Percentiles rank a stretch among this genome's conserved stretches.
phyloP scores from a whole-genome alignment of 2,797 vertebrate species.

The Galago senegalensis region DNA sequence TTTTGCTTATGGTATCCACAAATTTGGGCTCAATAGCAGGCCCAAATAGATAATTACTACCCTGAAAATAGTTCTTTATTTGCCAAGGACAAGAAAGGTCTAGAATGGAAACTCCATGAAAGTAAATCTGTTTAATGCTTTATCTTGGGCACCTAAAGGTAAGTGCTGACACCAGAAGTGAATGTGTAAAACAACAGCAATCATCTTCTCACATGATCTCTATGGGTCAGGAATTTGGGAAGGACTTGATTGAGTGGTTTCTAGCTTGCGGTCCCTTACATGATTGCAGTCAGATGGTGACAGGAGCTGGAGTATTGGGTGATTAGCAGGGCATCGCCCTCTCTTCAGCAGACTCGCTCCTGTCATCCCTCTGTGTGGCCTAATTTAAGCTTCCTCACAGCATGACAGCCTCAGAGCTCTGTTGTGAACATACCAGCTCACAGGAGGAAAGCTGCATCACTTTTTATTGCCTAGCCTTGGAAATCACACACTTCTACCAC shows the following conservation, averaged over 20 bases:
- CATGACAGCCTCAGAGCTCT: not conserved
- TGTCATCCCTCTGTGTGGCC: not conserved
- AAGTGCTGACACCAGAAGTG: not conserved
- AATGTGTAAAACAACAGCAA: not conserved
- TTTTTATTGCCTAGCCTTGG: not conserved
- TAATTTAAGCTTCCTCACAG: not conserved
- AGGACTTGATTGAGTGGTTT: not conserved
- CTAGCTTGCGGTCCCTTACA: not conserved
- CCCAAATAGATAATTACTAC: conserved; percentile 18
- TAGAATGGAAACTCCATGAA: conserved; percentile 33
- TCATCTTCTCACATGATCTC: conserved; percentile 29
- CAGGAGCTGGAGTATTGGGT: not conserved
- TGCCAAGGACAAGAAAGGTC: conserved; percentile 42
- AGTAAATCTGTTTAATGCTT: not conserved
- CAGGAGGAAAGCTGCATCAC: not conserved
- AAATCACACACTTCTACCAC: conserved; percentile 12
- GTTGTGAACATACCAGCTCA: not conserved
- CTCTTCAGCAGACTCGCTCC: not conserved
- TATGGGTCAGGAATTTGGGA: conserved; percentile 14
- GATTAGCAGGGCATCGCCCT: not conserved
- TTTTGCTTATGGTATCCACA: conserved; percentile 49
- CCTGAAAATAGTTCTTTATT: conserved; percentile 21
- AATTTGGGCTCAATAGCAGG: conserved; percentile 12
- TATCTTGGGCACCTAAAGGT: conserved; percentile 11
- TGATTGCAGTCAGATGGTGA: not conserved